These are phyloP conservation scores for Pasiphila rectangulata DNA, from an alignment of 2,888 invertebrate genomes.

Conservation along the genomic window DNA sequence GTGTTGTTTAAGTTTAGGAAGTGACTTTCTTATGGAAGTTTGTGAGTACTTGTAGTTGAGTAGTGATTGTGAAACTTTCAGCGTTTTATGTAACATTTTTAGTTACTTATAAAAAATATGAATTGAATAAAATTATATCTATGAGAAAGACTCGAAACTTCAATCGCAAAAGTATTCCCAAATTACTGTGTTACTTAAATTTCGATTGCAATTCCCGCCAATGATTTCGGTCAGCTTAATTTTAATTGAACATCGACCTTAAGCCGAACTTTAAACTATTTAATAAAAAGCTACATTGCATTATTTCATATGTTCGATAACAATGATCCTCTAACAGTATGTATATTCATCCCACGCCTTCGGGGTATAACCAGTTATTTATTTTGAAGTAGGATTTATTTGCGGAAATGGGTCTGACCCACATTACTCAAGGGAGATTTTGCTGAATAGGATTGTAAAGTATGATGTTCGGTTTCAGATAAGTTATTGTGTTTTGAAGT, in stretches of 20 bases:
- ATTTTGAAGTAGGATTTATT: conserved; percentile 73
- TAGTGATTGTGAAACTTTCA: too few species aligned
- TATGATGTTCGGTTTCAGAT: conserved; percentile 62
- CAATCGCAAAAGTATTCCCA: too few species aligned
- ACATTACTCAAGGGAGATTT: conserved; percentile 74
- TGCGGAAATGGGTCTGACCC: conserved; percentile 72
- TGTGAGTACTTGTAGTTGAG: not conserved
- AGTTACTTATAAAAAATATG: too few species aligned
- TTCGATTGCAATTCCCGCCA: too few species aligned
- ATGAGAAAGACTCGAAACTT: too few species aligned
- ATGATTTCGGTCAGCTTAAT: not conserved
- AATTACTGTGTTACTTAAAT: too few species aligned
- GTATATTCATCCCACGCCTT: conserved; percentile 46
- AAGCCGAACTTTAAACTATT: not conserved
- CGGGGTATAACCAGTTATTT: conserved; percentile 62
- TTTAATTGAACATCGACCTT: not conserved
- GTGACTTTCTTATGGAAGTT: not conserved
- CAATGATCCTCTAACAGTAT: conserved; percentile 47
- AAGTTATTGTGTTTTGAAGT: conserved; percentile 60
- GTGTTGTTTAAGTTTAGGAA: not conserved
- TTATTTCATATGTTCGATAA: conserved; percentile 47
- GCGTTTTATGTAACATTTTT: too few species aligned
- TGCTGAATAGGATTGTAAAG: conserved; percentile 68
- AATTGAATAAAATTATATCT: too few species aligned
- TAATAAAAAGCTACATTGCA: conserved; percentile 37